Percentiles rank a stretch among this genome's conserved stretches.
Conservation (phyloP, 2,113 vertebrate species). For the Camelus bactrianus region DNA sequence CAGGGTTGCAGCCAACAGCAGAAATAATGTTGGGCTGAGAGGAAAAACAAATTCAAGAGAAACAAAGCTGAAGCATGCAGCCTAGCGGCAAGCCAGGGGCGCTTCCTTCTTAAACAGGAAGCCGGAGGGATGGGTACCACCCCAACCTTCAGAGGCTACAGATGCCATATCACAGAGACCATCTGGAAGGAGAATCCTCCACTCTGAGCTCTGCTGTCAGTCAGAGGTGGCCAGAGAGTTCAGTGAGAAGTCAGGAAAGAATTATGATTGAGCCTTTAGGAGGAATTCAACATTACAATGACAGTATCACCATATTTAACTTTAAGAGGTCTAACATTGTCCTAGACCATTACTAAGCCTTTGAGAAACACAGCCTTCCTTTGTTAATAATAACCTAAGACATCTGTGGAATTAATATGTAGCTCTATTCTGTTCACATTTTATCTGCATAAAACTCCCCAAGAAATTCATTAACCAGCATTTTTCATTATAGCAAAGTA, state of each 20-base stretch:
- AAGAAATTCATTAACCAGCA: constrained; percentile 48
- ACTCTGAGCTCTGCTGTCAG: not conserved
- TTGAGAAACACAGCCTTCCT: not conserved
- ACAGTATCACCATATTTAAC: not conserved
- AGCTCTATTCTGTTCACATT: constrained; percentile 12
- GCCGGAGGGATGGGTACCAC: not conserved
- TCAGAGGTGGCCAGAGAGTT: not conserved
- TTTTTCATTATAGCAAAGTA: constrained; percentile 16
- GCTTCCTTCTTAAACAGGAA: not conserved
- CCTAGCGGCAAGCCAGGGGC: not conserved
- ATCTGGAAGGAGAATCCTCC: not conserved
- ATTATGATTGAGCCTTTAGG: not conserved
- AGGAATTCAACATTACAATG: constrained; percentile 16
- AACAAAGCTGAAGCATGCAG: not conserved
- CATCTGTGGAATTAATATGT: not conserved
- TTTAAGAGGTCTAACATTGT: not conserved
- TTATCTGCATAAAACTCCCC: constrained; percentile 45
- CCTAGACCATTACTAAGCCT: not conserved
- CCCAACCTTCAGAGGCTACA: not conserved
- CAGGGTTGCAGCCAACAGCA: not conserved
- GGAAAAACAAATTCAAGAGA: constrained; percentile 19
- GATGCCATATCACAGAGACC: not conserved
- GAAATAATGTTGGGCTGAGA: not conserved
- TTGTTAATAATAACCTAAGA: constrained; percentile 23
- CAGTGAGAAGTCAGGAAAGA: not conserved